Evolutionary conservation across 1,140 invertebrate genomes (phyloP).

Genomic region (Eriosoma lanigerum): DNA sequence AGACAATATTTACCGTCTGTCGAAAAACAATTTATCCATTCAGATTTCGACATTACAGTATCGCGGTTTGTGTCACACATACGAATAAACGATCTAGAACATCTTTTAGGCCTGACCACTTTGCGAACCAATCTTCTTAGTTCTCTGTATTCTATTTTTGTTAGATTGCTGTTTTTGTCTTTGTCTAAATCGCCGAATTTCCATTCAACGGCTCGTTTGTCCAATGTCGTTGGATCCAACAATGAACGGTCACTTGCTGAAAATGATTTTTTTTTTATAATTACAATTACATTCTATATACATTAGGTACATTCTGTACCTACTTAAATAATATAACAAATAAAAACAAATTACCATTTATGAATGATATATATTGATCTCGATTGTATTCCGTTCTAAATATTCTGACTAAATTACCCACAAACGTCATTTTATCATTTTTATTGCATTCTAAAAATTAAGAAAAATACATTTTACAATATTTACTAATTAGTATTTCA

Average conservation of each 20-base stretch:
- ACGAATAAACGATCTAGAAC: conserved; percentile 82
- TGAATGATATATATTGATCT: conserved; percentile 44
- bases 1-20: neutral
- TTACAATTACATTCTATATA: too few relatives aligned
- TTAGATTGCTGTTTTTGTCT: conserved; percentile 73
- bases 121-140: conserved; percentile 79
- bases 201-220: conserved; percentile 71
- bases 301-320: too few relatives aligned
- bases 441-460: conserved; percentile 64
- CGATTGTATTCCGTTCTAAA: conserved; percentile 75
- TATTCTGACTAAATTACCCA: conserved; percentile 76
- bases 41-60: conserved; percentile 70
- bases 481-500: too few relatives aligned
- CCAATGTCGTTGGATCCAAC: conserved; percentile 1
- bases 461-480: too few relatives aligned
- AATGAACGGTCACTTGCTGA: neutral
- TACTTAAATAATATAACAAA: too few relatives aligned
- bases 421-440: conserved; percentile 75
- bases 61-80: conserved; percentile 82
- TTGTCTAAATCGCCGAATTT: conserved; percentile 81
- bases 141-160: conserved; percentile 77
- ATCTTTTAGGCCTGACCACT: conserved; percentile 82
- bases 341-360: neutral
- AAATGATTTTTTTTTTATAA: too few relatives aligned
- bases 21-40: conserved; percentile 79